Evolutionary conservation across 2,888 invertebrate species (phyloP), one percentile per base, ranked within the genome.

Genomic region (Saturnia japonica): DNA sequence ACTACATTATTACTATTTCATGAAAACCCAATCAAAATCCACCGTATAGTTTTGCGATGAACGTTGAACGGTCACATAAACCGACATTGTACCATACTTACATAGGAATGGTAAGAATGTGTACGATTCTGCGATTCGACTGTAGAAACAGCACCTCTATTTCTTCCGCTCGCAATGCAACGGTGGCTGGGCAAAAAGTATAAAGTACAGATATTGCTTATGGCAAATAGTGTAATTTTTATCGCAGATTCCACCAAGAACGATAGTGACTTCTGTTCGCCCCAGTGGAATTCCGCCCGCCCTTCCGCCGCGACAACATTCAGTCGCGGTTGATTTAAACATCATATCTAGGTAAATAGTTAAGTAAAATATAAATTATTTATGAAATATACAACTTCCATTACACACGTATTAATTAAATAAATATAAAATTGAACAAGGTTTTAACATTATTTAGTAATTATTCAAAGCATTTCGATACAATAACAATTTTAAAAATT

Each of bases 301-400:
- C 68, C 93, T 95, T 70, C 95, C 95, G 22, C 95, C 95, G 73
- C 90, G 95, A 34, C 95, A 95, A 75, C 89, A 89, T 75, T 94
- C 95, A 70, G 94, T 88, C 72, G 90, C 94, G 69, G 92, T 93
- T 0, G 91, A 93, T 75, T 86, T 93, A 76, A 88, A 84, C 75
- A 80, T 80, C 75, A 83, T 73, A 66, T 89, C 81, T 80, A 94
- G 78, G 94, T 93, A 81, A n/a, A n/a, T 60, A 25, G 16, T 25
- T 67, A 47, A 16, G 45, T 47, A 19, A 22, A 45, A 28, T 28
- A 16, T 12, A 57, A 51, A 57, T 42, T 57, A 16, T 47, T 0
- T 47, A 47, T 16, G 6, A 16, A 47, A 47, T 47, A 16, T 19
- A 47, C 16, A 47, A 2, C 6, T 34, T 34, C 2, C 6, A 34